A percentile compares a stretch with the other conserved stretches of the same genome.
phyloP scores from a whole-genome alignment of 2,797 vertebrate species.

The Crocodylus rhombifer region DNA sequence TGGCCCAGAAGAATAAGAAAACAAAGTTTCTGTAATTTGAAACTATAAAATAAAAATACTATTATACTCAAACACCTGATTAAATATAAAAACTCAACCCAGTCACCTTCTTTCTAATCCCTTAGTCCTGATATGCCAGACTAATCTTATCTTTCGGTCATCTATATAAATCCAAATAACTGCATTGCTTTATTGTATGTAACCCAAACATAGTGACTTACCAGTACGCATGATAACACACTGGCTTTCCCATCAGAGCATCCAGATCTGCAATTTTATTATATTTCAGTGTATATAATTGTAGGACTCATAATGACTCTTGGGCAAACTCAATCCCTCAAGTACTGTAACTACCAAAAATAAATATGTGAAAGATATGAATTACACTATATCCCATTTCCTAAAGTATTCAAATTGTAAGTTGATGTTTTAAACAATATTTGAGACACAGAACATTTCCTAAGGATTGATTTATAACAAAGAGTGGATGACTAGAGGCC shows the following conservation, averaged over 20 bases:
- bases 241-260: background rate
- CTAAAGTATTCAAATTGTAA: rapidly evolving
- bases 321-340: background rate
- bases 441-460: background rate
- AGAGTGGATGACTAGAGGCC: background rate
- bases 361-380: rapidly evolving
- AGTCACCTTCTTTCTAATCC: background rate
- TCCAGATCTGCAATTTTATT: background rate
- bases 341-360: background rate
- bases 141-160: background rate
- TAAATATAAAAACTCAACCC: background rate
- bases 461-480: background rate
- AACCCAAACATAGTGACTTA: background rate
- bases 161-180: slow-evolving; percentile 20
- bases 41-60: background rate
- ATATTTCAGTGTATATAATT: background rate
- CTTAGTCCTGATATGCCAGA: background rate
- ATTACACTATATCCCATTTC: background rate
- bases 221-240: background rate
- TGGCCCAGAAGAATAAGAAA: background rate
- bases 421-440: background rate
- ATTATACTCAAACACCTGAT: background rate
- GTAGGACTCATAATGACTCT: background rate
- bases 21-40: background rate
- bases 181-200: background rate